Conservation (phyloP, 2,797 vertebrate species). For the Xerus rutilus region DNA sequence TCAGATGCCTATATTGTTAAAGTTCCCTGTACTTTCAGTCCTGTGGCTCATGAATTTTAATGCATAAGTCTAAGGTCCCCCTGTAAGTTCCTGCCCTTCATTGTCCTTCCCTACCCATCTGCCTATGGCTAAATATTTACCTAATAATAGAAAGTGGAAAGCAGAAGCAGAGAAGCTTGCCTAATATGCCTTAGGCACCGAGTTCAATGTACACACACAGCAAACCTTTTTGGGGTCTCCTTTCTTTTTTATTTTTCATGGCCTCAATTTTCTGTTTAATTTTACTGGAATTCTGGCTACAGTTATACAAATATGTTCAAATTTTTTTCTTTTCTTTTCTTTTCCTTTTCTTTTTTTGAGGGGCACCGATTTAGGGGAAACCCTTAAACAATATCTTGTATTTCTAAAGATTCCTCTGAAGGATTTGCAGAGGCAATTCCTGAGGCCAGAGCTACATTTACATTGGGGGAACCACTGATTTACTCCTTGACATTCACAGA, state of each 20-base stretch:
- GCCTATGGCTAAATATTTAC: no score
- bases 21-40: no score
- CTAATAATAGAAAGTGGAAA: neutral
- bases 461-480: slow-evolving; percentile 91
- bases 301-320: neutral
- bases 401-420: neutral
- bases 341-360: neutral
- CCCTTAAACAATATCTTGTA: neutral
- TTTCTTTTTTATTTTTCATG: no score
- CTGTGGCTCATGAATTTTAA: no score
- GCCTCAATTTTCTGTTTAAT: neutral
- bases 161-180: neutral
- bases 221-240: no score
- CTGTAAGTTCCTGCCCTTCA: no score
- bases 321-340: neutral
- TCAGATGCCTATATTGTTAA: no score
- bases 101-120: no score
- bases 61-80: no score
- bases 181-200: neutral
- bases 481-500: slow-evolving; percentile 91
- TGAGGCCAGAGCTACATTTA: neutral
- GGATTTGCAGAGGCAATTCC: neutral
- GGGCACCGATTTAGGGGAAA: neutral
- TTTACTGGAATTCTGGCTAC: neutral
- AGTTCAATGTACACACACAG: neutral